Evolutionary conservation across 2,113 vertebrate species (phyloP).

Genomic region (Cynoglossus semilaevis): DNA sequence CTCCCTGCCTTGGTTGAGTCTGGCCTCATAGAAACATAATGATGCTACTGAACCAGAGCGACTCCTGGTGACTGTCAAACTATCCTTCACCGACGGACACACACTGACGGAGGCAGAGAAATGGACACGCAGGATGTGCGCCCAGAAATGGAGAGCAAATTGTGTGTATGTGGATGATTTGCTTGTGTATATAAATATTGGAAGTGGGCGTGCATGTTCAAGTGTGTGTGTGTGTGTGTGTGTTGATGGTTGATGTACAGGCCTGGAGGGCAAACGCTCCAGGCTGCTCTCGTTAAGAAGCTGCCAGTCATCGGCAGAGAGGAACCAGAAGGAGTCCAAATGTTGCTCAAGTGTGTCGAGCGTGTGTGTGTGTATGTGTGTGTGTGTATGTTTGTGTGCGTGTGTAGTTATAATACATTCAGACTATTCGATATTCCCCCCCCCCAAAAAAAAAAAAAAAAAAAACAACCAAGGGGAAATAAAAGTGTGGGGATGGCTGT

Average conservation of each 20-base stretch:
- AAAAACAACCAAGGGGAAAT: conserved; percentile 35
- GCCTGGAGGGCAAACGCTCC: conserved; percentile 73
- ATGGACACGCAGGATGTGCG: no score
- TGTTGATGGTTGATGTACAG: conserved; percentile 74
- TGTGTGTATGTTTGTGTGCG: conserved; percentile 24
- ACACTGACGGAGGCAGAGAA: conserved; percentile 47
- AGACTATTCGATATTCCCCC: conserved; percentile 61
- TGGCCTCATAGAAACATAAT: conserved; percentile 48
- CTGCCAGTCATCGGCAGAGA: conserved; percentile 75
- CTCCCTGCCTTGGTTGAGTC: conserved; percentile 30
- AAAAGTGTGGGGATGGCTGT: conserved; percentile 1
- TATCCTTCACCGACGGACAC: conserved; percentile 39
- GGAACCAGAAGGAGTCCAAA: conserved; percentile 73
- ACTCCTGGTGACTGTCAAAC: conserved; percentile 58
- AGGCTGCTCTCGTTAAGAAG: conserved; percentile 76
- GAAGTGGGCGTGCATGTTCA: conserved; percentile 27
- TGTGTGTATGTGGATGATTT: neutral
- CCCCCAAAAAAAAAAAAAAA: conserved; percentile 24
- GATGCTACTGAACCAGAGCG: conserved; percentile 37
- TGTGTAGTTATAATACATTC: conserved; percentile 53
- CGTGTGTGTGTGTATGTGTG: conserved; percentile 46
- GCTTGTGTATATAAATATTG: conserved; percentile 30
- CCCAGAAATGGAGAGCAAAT: conserved; percentile 26
- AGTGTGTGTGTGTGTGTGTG: conserved; percentile 50
- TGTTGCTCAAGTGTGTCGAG: conserved; percentile 62